Base-by-base conservation (phyloP, 2,888 invertebrate species). In the Himalopsyche kuldschensis region DNA sequence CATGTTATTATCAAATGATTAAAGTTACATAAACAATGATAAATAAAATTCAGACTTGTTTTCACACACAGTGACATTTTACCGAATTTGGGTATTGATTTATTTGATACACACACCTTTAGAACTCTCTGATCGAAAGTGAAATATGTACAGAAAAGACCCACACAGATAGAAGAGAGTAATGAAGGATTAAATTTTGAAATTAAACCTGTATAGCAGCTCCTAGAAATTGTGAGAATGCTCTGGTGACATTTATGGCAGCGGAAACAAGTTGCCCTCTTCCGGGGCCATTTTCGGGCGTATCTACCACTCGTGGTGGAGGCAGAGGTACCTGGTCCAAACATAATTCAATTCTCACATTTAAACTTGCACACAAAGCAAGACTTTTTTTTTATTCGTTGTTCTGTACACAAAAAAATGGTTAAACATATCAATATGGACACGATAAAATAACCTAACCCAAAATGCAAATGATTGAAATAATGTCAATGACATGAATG, bases 171-270 rank as follows among this genome's bases (percentile, higher is more conserved):
- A 69, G 69, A 69, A 82, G 79, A 32, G 35, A 47, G 30, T 75
- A 5, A 69, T 69, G 69, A 69, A 69, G 69, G 55, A 81, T 81
- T 76, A 81, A 77, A 78, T 35, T 48, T 81, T 81, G 31, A 35
- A 48, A 81, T 55, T 69, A 87, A 88, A 96, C 96, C 94, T 95
- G 95, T 88, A 96, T 93, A 82, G 96, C 95, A 88, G 94, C 94
- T 87, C 95, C 95, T 87, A 96, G 92, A 90, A 96, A 95, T 89
- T 94, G 94, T 84, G 95, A 95, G 89, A 96, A 95, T 1, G 95
- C 95, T 89, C 94, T 93, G 35, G 95, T 95, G 85, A 95, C 95
- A 87, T 95, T 95, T 87, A 95, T 94, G 84, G 95, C 95, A 24
- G 95, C 95, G 82, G 93, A 94, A 79, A 95, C 93, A 83, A 95